Base-by-base conservation (phyloP, 2,113 vertebrate species). In the Xiphorhynchus elegans region DNA sequence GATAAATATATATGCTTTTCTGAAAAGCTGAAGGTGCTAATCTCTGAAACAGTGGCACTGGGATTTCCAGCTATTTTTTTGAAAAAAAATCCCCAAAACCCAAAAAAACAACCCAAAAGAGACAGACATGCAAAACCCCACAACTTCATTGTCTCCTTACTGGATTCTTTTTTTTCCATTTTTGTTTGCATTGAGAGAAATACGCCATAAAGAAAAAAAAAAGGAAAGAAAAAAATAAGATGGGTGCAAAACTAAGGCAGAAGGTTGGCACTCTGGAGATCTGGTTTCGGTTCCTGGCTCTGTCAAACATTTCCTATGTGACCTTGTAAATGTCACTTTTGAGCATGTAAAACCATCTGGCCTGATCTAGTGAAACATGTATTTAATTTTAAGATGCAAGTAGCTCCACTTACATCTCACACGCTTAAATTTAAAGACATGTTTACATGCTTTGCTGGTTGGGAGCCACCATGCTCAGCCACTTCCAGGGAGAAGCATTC, bases 371-470 rank as follows among this genome's bases (percentile, higher is more conserved):
- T 35, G 90, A 95, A 96, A 96, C 95, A 96, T 92, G 90, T 87
- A 95, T 94, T 96, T 95, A 96, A 96, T 96, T 97, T 97, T 96
- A 92, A 96, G 96, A 93, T 91, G 95, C 90, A 75, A 96, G 92
- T 42, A 94, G 92, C 37, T 90, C 40, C 80, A 93, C 93, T 96
- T 72, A 42, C 66, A 53, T 90, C 92, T 96, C 94, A 62, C 90
- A 68, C 21, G 13, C 83, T 87, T 69, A 90, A 89, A 92, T 78
- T 96, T 93, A 90, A 92, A 92, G 96, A 44, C 88, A 95, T 62
- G 93, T 90, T 96, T 95, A 90, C 90, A 81, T 39, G 79, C 76
- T 67, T 75, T 93, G 76, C 92, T 83, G 88, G 83, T 77, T 25
- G 88, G 92, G 72, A 91, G 88, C 88, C 76, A 40, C 52, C 4